Conservation (phyloP, 2,113 vertebrate genomes). For the Rhinopithecus roxellana region DNA sequence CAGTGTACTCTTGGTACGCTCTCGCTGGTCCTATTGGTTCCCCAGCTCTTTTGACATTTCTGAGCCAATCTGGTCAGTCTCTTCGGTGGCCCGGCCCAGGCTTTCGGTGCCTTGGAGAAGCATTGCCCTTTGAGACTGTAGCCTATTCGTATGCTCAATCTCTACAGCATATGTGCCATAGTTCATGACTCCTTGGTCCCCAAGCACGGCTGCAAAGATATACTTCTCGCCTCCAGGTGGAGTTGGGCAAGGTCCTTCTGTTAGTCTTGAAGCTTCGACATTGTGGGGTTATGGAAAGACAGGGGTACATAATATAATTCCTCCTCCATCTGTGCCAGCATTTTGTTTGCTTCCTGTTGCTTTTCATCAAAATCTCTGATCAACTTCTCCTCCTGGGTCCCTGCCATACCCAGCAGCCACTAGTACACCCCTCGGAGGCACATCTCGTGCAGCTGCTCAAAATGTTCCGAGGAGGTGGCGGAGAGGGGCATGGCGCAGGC, state of each 20-base stretch:
- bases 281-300: slow-evolving; percentile 88
- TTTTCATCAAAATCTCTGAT: not conserved
- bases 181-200: slow-evolving; percentile 76
- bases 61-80: slow-evolving; percentile 90
- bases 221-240: slow-evolving; percentile 88
- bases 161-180: slow-evolving; percentile 84
- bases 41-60: slow-evolving; percentile 93
- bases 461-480: no score
- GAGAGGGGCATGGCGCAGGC: no score
- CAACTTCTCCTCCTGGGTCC: no score
- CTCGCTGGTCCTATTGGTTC: slow-evolving; percentile 91
- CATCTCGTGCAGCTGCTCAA: no score
- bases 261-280: slow-evolving; percentile 87
- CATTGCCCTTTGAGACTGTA: slow-evolving; percentile 89
- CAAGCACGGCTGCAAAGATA: slow-evolving; percentile 74
- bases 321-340: slow-evolving; percentile 91
- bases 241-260: slow-evolving; percentile 88
- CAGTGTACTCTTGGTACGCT: slow-evolving; percentile 87
- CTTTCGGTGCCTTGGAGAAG: slow-evolving; percentile 91
- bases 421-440: no score
- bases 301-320: slow-evolving; percentile 87
- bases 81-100: slow-evolving; percentile 88
- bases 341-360: not conserved
- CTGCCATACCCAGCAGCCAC: no score
- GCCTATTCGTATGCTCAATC: slow-evolving; percentile 87